phyloP scores from a whole-genome alignment of 2,113 vertebrate species.

The Phalacrocorax brasilianus region DNA sequence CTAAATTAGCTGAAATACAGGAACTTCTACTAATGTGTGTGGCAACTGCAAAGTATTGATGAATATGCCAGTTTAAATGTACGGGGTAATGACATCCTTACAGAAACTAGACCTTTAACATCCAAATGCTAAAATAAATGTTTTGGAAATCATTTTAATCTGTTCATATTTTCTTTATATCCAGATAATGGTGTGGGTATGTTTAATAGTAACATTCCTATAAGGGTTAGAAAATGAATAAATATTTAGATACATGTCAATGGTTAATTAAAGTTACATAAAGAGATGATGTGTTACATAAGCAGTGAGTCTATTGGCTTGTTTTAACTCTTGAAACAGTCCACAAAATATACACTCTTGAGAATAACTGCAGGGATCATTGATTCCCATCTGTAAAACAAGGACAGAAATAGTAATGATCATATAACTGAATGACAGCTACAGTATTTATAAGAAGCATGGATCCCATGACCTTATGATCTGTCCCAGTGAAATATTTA shows the following conservation, averaged over 20 bases:
- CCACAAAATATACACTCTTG: not conserved
- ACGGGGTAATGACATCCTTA: not conserved
- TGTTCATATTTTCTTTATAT: not conserved
- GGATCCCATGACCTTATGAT: not conserved
- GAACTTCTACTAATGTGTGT: not conserved
- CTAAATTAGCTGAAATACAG: not conserved
- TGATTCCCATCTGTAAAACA: not conserved
- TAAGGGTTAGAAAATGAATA: not conserved
- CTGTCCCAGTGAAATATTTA: not conserved
- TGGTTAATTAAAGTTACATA: not conserved
- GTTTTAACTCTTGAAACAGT: not conserved
- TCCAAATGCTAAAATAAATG: conserved; percentile 22
- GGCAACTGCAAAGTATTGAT: not conserved
- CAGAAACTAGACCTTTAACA: not conserved
- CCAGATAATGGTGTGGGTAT: not conserved
- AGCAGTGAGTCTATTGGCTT: not conserved
- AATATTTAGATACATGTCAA: not conserved
- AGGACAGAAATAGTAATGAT: not conserved
- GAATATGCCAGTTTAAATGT: not conserved
- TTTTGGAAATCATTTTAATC: not conserved
- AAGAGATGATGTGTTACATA: not conserved
- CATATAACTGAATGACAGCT: not conserved
- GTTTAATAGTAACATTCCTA: not conserved
- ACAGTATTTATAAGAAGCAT: not conserved
- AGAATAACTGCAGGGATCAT: not conserved